Evolutionary conservation across 2,888 invertebrate genomes (phyloP).

Genomic region (Euclidia mi): DNA sequence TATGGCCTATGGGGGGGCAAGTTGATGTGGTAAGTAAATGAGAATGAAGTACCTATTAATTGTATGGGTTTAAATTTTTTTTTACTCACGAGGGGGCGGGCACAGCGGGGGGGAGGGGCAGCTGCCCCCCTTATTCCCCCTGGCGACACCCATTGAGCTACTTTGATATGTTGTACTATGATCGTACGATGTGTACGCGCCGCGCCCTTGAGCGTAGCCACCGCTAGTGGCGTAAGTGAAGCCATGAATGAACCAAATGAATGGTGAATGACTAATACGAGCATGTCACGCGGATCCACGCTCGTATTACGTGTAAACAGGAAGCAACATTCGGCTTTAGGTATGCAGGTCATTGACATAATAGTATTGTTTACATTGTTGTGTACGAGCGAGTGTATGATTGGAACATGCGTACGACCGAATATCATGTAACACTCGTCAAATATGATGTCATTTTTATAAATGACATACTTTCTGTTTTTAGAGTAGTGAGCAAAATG

Average conservation of each 20-base stretch:
- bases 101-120: too few relatives aligned
- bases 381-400: neutral
- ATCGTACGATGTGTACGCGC: slow-evolving; percentile 54
- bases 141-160: too few relatives aligned
- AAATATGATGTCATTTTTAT: too few relatives aligned
- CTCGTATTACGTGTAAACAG: slow-evolving; percentile 63
- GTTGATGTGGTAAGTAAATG: too few relatives aligned
- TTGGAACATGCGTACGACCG: neutral
- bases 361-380: slow-evolving; percentile 19
- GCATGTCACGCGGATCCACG: slow-evolving; percentile 50
- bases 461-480: too few relatives aligned
- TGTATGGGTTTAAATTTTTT: too few relatives aligned
- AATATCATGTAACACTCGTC: too few relatives aligned
- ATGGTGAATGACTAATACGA: slow-evolving; percentile 30
- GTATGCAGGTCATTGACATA: slow-evolving; percentile 63
- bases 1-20: too few relatives aligned
- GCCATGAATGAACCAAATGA: slow-evolving; percentile 65
- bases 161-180: slow-evolving; percentile 19
- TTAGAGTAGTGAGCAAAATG: too few relatives aligned
- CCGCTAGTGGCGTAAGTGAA: slow-evolving; percentile 30
- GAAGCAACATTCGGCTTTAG: slow-evolving; percentile 53
- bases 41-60: too few relatives aligned
- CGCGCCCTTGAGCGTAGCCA: slow-evolving; percentile 81
- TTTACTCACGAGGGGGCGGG: too few relatives aligned
- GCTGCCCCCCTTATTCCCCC: too few relatives aligned